phyloP scores from a whole-genome alignment of 1,140 invertebrate species.

The Drosophila arizonae region DNA sequence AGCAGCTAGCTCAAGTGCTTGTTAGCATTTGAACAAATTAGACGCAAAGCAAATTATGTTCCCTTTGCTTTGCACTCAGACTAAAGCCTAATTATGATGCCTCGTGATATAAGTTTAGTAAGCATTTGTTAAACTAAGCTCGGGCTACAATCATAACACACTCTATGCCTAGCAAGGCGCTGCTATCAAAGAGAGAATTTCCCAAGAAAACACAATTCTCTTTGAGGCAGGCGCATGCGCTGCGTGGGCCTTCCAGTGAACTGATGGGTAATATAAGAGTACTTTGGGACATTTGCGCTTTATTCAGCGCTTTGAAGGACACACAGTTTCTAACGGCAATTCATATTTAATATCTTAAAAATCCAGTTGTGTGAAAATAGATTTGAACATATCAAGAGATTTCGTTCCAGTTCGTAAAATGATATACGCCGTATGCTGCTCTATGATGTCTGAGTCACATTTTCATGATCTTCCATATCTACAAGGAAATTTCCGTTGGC shows the following conservation, averaged over 20 bases:
- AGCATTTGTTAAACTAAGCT: neutral
- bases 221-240: conserved; percentile 48
- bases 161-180: conserved; percentile 21
- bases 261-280: conserved; percentile 60
- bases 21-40: neutral
- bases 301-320: conserved; percentile 56
- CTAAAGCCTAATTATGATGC: neutral
- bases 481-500: too few species aligned
- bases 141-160: neutral
- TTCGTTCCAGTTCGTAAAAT: too few species aligned
- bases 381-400: too few species aligned
- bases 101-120: neutral
- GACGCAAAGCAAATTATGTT: too few species aligned
- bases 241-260: conserved; percentile 42
- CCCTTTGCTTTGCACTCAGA: neutral
- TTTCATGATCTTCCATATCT: conserved; percentile 60
- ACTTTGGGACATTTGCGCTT: conserved; percentile 57
- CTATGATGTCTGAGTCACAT: conserved; percentile 16
- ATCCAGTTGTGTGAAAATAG: too few species aligned
- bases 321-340: conserved; percentile 19
- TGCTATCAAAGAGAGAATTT: conserved; percentile 46
- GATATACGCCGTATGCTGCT: neutral
- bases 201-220: conserved; percentile 26
- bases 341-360: conserved; percentile 26
- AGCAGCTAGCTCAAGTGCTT: conserved; percentile 4